Evolutionary conservation across 2,113 vertebrate genomes (phyloP), one percentile per base, ranked within the genome.

Genomic region (Amphilophus citrinellus): DNA sequence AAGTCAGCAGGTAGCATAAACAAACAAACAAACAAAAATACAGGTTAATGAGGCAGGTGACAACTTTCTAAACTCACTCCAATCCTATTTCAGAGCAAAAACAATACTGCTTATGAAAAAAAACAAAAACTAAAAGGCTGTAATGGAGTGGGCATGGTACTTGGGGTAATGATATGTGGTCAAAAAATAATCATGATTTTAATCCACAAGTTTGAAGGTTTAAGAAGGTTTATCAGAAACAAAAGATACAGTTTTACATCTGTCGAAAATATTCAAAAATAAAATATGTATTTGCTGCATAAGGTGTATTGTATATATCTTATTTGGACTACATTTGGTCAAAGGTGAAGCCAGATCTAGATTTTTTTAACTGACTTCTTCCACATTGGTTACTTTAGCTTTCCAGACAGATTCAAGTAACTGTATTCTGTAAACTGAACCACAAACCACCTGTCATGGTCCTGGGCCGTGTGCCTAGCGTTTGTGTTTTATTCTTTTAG

Each of bases 251-350:
- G 50, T 73, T 53, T 73, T 32, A 71, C 17, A 53, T 10, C 50
- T 50, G 2, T 32, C 7, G 24, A 53, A 73, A 53, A 73, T 3
- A 13, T 15, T 30, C 27, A 71, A 15, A 71, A 50, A 71, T 50
- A 13, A 73, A 53, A 53, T 18, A 11, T 32, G 44, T 73, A 53
- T 73, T 53, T 18, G 20, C 44, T 13, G 27, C 17, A 56, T 6
- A 0, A 32, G 11, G 47, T 10, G 32, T 0, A 56, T 9, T 0
- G 6, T 35, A n/a, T 35, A 27, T 0, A 35, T 0, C 17, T 73
- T 27, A 32, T 27, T 73, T 50, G 17, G n/a, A 14, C 10, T 32
- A 32, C 17, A 73, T 56, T 32, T 73, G 30, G 32, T 56, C 27
- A 14, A 14, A 73, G 5, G 27, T 35, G 24, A 50, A 30, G 24